phyloP scores from a whole-genome alignment of 2,888 invertebrate genomes.

The Lithophane leautieri region DNA sequence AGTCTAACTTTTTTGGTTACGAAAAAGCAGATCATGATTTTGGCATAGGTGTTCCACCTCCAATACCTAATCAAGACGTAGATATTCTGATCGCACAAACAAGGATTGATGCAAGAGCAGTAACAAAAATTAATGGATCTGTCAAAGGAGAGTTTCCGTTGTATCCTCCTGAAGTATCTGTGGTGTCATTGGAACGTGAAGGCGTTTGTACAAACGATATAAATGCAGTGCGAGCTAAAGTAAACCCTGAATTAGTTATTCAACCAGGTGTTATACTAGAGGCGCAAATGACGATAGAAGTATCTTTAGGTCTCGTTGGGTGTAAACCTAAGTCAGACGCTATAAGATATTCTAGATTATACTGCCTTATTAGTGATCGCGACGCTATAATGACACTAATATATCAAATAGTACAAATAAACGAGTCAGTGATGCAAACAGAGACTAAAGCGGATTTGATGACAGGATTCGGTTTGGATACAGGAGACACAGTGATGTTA shows the following conservation, averaged over 20 bases:
- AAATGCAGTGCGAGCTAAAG: slow-evolving; percentile 73
- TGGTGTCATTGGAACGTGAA: slow-evolving; percentile 70
- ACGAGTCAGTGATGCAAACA: slow-evolving; percentile 67
- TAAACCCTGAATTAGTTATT: slow-evolving; percentile 72
- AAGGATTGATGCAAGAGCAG: slow-evolving; percentile 76
- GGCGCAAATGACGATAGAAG: slow-evolving; percentile 83
- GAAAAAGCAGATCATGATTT: slow-evolving; percentile 75
- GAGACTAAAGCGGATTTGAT: slow-evolving; percentile 67
- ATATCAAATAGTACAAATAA: slow-evolving; percentile 74
- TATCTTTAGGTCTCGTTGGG: slow-evolving; percentile 83
- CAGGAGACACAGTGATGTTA: slow-evolving; percentile 76
- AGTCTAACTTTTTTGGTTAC: slow-evolving; percentile 77
- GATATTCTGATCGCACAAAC: slow-evolving; percentile 82
- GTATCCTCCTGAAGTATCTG: slow-evolving; percentile 73
- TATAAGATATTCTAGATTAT: slow-evolving; percentile 79
- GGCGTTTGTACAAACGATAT: slow-evolving; percentile 83
- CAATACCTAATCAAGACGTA: slow-evolving; percentile 59
- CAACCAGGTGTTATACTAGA: slow-evolving; percentile 76
- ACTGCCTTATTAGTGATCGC: slow-evolving; percentile 71
- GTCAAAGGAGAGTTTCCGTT: slow-evolving; percentile 81
- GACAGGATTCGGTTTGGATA: slow-evolving; percentile 84
- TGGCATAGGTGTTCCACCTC: slow-evolving; percentile 63
- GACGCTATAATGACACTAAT: slow-evolving; percentile 71
- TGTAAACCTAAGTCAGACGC: slow-evolving; percentile 73
- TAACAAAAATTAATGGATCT: slow-evolving; percentile 76